phyloP scores from a whole-genome alignment of 1,140 invertebrate genomes.

The Aleiodes sp. region DNA sequence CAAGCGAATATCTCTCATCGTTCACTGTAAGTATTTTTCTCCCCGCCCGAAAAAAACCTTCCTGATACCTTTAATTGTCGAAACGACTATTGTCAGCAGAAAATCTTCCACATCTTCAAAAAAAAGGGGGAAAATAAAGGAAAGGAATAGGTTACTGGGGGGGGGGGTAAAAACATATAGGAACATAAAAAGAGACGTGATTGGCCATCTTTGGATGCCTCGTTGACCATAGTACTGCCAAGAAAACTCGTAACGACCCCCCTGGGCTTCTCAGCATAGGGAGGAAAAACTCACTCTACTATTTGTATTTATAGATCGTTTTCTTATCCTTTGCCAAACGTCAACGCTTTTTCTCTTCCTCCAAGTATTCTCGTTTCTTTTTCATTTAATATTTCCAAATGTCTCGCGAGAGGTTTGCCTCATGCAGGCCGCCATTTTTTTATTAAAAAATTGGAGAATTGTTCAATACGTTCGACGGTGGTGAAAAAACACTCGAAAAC shows the following conservation, averaged over 20 bases:
- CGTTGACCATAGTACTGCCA: background rate
- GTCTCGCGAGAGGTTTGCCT: background rate
- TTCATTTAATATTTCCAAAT: background rate
- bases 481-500: too few species aligned
- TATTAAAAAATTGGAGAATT: too few species aligned
- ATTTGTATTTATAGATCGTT: background rate
- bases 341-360: background rate
- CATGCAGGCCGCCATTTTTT: too few species aligned
- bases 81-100: background rate
- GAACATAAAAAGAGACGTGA: background rate
- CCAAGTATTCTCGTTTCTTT: background rate
- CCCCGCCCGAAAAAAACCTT: too few species aligned
- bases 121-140: background rate
- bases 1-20: slow-evolving; percentile 86
- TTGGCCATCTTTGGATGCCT: background rate
- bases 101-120: background rate
- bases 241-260: slow-evolving; percentile 7
- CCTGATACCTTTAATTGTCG: slow-evolving; percentile 8
- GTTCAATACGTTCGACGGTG: too few species aligned
- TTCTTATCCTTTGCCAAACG: background rate
- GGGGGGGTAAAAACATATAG: background rate
- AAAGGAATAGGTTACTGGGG: too few species aligned
- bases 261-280: background rate
- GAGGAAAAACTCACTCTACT: background rate
- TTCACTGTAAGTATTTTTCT: slow-evolving; percentile 86